phyloP scores from a whole-genome alignment of 1,140 invertebrate genomes.

The Diachasmimorpha longicaudata region DNA sequence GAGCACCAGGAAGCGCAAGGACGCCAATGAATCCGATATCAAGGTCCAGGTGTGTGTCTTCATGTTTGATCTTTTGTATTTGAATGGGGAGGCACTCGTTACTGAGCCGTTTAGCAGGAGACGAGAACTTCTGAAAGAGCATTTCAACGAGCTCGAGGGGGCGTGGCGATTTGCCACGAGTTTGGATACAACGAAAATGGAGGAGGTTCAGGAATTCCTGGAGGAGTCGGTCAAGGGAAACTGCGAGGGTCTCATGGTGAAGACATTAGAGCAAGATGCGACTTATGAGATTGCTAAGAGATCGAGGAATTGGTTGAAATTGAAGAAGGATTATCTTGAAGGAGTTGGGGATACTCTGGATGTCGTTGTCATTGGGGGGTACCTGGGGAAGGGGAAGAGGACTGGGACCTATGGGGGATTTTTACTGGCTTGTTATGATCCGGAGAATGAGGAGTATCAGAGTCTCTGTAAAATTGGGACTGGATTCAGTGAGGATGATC shows the following conservation, averaged over 20 bases:
- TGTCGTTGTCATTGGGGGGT: constrained; percentile 96
- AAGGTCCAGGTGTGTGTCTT: constrained; percentile 98
- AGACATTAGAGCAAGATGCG: constrained; percentile 90
- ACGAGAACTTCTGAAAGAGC: constrained; percentile 74
- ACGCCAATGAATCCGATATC: constrained; percentile 87
- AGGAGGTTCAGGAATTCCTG: constrained; percentile 93
- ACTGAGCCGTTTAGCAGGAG: constrained; percentile 79
- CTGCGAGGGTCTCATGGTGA: constrained; percentile 99
- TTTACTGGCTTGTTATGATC: constrained; percentile 95
- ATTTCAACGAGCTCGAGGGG: constrained; percentile 81
- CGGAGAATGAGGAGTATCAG: constrained; percentile 93
- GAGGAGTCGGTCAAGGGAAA: constrained; percentile 93
- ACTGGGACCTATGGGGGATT: constrained; percentile 96
- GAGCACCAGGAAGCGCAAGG: constrained; percentile 96
- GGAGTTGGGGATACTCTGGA: constrained; percentile 94
- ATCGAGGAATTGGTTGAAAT: constrained; percentile 96
- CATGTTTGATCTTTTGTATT: constrained; percentile 95
- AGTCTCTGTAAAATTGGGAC: constrained; percentile 96
- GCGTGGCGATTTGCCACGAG: constrained; percentile 89
- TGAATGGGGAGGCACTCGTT: constrained; percentile 91
- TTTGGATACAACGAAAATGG: constrained; percentile 84
- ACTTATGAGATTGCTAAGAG: constrained; percentile 98
- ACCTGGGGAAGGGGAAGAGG: constrained; percentile 91
- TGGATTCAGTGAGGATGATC: constrained; percentile 93
- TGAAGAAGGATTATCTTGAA: constrained; percentile 98